Evolutionary conservation across 1,140 invertebrate genomes (phyloP), one percentile per base, ranked within the genome.

Genomic region (Drosophila azteca): DNA sequence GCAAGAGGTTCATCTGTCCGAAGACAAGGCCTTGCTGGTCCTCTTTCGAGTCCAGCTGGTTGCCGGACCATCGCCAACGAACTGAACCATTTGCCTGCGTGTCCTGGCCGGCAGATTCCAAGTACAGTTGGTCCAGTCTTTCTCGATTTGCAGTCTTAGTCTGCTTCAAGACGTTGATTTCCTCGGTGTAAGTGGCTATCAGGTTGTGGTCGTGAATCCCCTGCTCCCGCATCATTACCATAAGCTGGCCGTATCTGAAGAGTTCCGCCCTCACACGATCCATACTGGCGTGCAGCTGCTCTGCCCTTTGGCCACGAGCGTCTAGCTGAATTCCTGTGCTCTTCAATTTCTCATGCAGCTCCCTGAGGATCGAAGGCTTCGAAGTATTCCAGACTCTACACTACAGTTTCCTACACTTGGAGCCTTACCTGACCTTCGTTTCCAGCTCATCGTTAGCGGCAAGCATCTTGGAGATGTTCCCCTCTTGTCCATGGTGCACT

Each of bases 11-110:
- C 2, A 95, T 77, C 0, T 92, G 93, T 0, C 81, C 58, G 43
- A 93, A 93, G 2, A 94, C 66, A 55, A 94, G 93, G 41, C 93
- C 92, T n/a, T 94, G 93, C 60, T 94, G 92, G n/a, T 94, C 93
- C 0, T 93, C 92, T 60, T 93, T 94, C 0, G 92, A 90, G 0
- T 88, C 88, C 65, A 94, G 92, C 72, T 94, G 91, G 22, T 24
- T 24, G 22, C 22, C 2, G 22, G 22, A 24, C 22, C 22, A 1
- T 24, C 22, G 22, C 2, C 22, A 24, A 2, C 55, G 50, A 55
- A 91, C 90, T 77, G 84, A 53, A n/a, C n/a, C n/a, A 7, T 59
- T 68, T 11, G 90, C 50, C 0, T 35, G 29, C 5, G 51, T 61
- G 8, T 72, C 83, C 57, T 84, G 0, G 6, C 6, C 84, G 64